A percentile compares a stretch with the other conserved stretches of the same genome.
Evolutionary conservation across 2,888 invertebrate genomes (phyloP).

Genomic region (Trichopoda pennipes): DNA sequence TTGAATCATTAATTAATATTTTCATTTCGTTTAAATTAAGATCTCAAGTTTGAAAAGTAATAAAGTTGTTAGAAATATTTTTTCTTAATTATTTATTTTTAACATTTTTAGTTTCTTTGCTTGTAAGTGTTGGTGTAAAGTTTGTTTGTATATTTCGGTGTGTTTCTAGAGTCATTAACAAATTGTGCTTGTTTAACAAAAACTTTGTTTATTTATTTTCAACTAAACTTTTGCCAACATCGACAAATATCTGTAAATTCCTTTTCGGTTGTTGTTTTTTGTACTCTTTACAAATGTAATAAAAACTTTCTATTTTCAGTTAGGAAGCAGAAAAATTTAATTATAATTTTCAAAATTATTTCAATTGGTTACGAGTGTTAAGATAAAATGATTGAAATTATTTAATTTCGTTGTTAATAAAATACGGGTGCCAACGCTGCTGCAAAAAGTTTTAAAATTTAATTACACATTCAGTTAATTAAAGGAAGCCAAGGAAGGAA

Average conservation of each 20-base stretch:
- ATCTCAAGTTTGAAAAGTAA: conserved; percentile 44
- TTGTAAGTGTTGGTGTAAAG: not conserved
- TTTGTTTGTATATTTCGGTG: not conserved
- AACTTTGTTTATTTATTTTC: conserved; percentile 13
- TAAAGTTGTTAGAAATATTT: conserved; percentile 34
- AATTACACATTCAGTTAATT: no score
- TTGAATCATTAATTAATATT: conserved; percentile 41
- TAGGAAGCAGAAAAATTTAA: conserved; percentile 1
- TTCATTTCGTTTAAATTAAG: conserved; percentile 47
- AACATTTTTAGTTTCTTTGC: conserved; percentile 7
- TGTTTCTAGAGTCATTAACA: not conserved
- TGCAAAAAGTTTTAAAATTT: not conserved
- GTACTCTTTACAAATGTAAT: not conserved
- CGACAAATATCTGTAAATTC: not conserved
- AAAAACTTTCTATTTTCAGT: conserved; percentile 17
- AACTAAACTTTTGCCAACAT: conserved; percentile 10
- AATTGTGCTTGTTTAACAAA: conserved; percentile 11
- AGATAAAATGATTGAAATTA: not conserved
- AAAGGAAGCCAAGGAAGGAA: no score
- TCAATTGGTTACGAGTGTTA: conserved; percentile 8
- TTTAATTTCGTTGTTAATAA: not conserved
- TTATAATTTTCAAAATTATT: conserved; percentile 25
- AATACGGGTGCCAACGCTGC: not conserved
- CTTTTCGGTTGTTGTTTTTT: not conserved
- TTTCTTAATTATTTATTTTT: not conserved